Evolutionary conservation across 2,797 vertebrate species (phyloP).

Genomic region (Basileuterus tristriatus): DNA sequence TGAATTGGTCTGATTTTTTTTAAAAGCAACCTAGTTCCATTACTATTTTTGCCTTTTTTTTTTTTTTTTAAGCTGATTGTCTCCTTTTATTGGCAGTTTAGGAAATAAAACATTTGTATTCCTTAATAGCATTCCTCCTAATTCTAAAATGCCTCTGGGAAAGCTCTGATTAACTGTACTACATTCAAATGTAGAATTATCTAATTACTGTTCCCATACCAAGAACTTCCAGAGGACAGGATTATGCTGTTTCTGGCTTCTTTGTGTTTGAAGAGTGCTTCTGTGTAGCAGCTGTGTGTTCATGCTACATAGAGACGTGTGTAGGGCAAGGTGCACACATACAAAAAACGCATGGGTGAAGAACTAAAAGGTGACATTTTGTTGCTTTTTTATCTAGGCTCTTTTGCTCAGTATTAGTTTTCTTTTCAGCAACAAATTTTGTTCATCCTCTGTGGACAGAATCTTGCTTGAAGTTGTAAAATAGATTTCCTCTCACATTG

Average conservation of each 20-base stretch:
- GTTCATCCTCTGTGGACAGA: neutral
- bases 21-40: neutral
- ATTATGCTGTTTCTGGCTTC: neutral
- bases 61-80: neutral
- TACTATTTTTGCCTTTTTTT: neutral
- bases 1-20: neutral
- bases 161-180: conserved; percentile 49
- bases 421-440: conserved; percentile 19
- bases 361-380: neutral
- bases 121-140: conserved; percentile 36
- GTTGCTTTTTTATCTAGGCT: neutral
- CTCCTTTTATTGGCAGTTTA: conserved; percentile 42
- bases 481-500: conserved; percentile 42
- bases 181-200: conserved; percentile 51
- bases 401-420: neutral
- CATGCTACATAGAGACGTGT: rapidly evolving
- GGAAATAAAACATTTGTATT: conserved; percentile 57
- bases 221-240: conserved; percentile 47
- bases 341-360: neutral
- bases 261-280: neutral
- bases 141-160: conserved; percentile 52
- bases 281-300: neutral
- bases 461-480: conserved; percentile 31
- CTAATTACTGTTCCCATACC: conserved; percentile 38
- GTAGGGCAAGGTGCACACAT: neutral